phyloP scores from a whole-genome alignment of 2,797 vertebrate species.

The Gambelia wislizenii region DNA sequence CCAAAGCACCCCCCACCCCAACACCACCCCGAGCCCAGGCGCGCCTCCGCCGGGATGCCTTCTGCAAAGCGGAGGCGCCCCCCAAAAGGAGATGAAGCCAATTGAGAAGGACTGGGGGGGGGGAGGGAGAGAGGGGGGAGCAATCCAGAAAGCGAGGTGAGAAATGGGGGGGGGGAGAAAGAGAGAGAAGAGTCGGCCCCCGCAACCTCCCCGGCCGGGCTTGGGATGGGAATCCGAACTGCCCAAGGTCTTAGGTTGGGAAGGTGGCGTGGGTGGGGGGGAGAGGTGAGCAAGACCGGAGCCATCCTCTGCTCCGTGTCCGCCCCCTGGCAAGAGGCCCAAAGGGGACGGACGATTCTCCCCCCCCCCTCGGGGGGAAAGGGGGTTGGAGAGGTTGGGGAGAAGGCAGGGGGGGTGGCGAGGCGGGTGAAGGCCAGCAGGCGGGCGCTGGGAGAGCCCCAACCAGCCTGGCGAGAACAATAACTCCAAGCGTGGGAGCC shows the following conservation, averaged over 20 bases:
- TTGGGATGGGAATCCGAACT: not conserved
- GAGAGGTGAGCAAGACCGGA: not conserved
- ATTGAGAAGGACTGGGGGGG: not conserved
- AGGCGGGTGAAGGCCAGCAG: conserved; percentile 3
- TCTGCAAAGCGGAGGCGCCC: not conserved
- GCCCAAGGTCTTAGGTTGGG: not conserved
- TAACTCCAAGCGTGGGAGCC: not conserved
- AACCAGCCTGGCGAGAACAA: too few species aligned
- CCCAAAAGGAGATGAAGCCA: not conserved
- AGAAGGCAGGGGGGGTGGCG: conserved; percentile 5
- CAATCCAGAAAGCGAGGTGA: too few species aligned
- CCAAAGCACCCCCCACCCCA: conserved; percentile 4
- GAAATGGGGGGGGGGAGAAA: not conserved
- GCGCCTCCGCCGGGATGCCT: conserved; percentile 2
- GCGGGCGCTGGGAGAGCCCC: conserved; percentile 6
- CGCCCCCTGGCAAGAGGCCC: conserved; percentile 36
- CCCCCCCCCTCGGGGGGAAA: not conserved
- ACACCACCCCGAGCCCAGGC: conserved; percentile 20
- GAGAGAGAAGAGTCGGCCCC: not conserved
- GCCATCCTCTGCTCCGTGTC: not conserved
- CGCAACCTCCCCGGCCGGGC: not conserved
- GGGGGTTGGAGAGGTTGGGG: not conserved
- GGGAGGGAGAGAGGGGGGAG: not conserved
- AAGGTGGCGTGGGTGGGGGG: not conserved
- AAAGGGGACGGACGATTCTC: conserved; percentile 30